Evolutionary conservation across 2,113 vertebrate genomes (phyloP).

Genomic region (Pollimyrus isidori): DNA sequence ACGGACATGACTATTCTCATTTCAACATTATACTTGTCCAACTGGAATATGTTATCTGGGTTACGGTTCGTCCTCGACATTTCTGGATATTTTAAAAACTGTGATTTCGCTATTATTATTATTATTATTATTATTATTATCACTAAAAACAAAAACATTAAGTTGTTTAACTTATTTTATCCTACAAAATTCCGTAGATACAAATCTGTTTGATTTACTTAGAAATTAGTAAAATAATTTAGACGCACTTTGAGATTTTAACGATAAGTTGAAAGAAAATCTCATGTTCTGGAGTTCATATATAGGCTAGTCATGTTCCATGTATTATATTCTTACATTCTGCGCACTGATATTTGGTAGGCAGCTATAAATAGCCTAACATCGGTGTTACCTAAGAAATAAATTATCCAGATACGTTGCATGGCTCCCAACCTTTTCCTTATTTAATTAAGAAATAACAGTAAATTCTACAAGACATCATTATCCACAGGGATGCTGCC

Average conservation of each 20-base stretch:
- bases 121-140: background rate
- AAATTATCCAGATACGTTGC: background rate
- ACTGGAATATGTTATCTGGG: background rate
- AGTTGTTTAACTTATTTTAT: background rate
- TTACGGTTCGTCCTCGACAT: background rate
- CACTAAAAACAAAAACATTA: background rate
- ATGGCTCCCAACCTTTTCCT: background rate
- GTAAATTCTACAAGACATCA: background rate
- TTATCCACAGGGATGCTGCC: background rate
- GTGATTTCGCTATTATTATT: background rate
- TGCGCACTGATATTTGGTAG: conserved; percentile 3
- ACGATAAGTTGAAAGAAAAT: background rate
- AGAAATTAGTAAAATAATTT: background rate
- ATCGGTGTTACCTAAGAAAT: background rate
- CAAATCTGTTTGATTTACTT: background rate
- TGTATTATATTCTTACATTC: background rate
- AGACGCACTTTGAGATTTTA: background rate
- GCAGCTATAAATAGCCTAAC: background rate
- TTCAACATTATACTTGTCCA: background rate
- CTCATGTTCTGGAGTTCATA: background rate
- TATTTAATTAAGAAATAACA: background rate
- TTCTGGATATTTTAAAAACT: background rate
- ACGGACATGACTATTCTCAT: background rate
- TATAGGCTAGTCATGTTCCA: background rate
- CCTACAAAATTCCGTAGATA: background rate